These are phyloP conservation scores for Octodon degus DNA, from an alignment of 2,113 vertebrate species.

Conservation along the genomic window DNA sequence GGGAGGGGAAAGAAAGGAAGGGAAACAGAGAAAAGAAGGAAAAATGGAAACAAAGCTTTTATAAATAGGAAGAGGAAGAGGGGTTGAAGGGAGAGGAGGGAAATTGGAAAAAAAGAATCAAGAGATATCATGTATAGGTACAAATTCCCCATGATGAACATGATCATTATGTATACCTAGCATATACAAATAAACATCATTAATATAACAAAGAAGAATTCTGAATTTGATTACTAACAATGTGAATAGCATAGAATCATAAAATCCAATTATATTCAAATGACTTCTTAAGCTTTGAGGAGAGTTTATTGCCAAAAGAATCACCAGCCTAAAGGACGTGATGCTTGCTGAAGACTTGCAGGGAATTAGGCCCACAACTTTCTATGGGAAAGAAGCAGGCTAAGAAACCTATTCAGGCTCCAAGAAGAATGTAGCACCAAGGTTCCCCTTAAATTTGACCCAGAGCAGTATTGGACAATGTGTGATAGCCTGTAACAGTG, in stretches of 20 bases:
- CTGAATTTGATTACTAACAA: constrained; percentile 17
- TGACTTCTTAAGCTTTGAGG: background rate
- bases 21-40: background rate
- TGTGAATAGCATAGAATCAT: background rate
- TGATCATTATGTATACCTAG: background rate
- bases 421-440: background rate
- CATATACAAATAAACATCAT: background rate
- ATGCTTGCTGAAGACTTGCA: background rate
- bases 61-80: background rate
- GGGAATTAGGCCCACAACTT: background rate
- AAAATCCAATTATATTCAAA: background rate
- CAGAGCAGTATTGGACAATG: background rate
- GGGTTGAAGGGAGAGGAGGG: background rate
- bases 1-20: background rate
- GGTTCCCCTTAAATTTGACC: background rate
- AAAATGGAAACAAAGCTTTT: background rate
- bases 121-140: background rate
- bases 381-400: background rate
- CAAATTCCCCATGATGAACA: background rate
- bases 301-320: background rate
- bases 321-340: background rate
- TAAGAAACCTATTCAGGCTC: background rate
- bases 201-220: background rate
- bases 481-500: background rate
- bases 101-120: background rate